These are phyloP conservation scores for Pithys albifrons DNA, from an alignment of 2,113 vertebrate genomes.

Conservation along the genomic window DNA sequence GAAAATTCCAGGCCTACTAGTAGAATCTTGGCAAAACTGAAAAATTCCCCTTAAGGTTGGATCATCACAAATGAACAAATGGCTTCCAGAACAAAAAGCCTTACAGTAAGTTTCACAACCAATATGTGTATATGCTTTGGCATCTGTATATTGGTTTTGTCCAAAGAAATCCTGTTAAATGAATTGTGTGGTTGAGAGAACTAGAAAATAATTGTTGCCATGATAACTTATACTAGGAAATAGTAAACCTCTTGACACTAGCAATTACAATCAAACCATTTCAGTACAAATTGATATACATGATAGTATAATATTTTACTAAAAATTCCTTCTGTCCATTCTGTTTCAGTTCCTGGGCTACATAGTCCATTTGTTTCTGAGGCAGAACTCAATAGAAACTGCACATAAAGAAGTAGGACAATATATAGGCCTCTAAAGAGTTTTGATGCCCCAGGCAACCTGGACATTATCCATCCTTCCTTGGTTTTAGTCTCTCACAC, in stretches of 20 bases:
- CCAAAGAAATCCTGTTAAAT: neutral
- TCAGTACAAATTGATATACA: neutral
- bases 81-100: neutral
- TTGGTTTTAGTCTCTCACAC: constrained; percentile 1
- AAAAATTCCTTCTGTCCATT: neutral
- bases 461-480: constrained; percentile 35
- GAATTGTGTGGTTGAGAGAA: neutral
- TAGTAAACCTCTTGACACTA: neutral
- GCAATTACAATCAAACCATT: neutral
- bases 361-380: neutral
- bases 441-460: constrained; percentile 12
- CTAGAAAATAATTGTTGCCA: neutral
- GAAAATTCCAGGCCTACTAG: neutral
- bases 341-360: neutral
- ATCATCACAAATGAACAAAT: neutral
- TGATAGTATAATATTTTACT: neutral
- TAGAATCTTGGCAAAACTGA: neutral
- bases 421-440: neutral
- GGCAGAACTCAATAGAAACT: neutral
- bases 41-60: neutral
- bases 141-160: neutral
- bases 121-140: neutral
- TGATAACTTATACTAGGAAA: neutral
- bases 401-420: constrained; percentile 31
- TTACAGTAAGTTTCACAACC: neutral